Conservation (phyloP, 2,113 vertebrate species). For the Hiodon tergisus region DNA sequence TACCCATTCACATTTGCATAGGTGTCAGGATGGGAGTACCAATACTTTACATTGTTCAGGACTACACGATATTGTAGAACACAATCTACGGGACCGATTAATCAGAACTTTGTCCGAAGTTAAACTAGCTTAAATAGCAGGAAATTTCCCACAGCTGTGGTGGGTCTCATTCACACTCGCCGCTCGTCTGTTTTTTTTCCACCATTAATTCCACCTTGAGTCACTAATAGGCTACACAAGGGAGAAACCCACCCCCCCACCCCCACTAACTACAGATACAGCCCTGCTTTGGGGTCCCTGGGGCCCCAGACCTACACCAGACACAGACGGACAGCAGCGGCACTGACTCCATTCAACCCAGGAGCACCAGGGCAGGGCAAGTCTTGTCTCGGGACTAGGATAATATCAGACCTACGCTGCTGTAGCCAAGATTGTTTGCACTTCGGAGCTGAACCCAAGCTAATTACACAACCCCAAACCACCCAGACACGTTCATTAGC, state of each 20-base stretch:
- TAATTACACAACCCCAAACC: slow-evolving; percentile 1
- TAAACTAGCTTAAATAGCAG: not conserved
- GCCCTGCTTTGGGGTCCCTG: slow-evolving; percentile 11
- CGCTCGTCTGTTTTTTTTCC: slow-evolving; percentile 40
- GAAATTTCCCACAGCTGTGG: slow-evolving; percentile 44
- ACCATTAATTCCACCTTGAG: slow-evolving; percentile 14
- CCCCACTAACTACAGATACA: not conserved
- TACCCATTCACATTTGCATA: not conserved
- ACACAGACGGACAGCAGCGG: slow-evolving; percentile 17
- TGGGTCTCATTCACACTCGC: slow-evolving; percentile 42
- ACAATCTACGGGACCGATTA: not conserved
- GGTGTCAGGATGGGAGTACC: not conserved
- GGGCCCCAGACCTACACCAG: slow-evolving; percentile 14
- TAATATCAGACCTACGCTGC: not conserved
- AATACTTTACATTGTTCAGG: not conserved
- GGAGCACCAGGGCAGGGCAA: not conserved
- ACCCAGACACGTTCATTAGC: slow-evolving; percentile 4
- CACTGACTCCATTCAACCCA: not conserved
- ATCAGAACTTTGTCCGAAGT: not conserved
- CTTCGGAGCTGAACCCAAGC: not conserved
- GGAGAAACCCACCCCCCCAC: not conserved
- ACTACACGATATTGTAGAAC: not conserved
- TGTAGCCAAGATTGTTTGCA: not conserved
- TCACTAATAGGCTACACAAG: slow-evolving; percentile 16
- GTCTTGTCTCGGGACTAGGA: not conserved